Conservation (phyloP, 2,797 vertebrate genomes). For the Taenioides sp. region DNA sequence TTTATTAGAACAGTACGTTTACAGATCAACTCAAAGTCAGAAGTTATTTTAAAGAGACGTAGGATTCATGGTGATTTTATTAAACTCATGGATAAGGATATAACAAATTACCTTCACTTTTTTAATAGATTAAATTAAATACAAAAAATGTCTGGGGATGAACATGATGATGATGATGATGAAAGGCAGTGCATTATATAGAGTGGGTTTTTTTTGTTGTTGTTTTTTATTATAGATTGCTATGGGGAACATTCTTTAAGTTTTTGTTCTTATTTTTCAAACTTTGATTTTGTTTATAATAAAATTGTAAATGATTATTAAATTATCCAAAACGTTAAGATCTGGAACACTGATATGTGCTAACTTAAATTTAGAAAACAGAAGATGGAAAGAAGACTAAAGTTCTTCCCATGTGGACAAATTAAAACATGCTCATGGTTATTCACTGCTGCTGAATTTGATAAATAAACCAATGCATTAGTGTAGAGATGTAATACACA, state of each 20-base stretch:
- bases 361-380: slow-evolving; percentile 25
- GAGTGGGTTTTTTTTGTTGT: too few relatives aligned
- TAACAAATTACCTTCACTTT: not conserved
- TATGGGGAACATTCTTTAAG: too few relatives aligned
- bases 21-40: slow-evolving; percentile 42
- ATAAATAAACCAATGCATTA: slow-evolving; percentile 11
- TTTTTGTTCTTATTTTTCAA: too few relatives aligned
- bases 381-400: slow-evolving; percentile 23
- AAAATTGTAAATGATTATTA: too few relatives aligned
- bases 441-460: not conserved
- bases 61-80: not conserved
- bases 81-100: not conserved
- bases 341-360: too few relatives aligned
- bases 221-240: too few relatives aligned
- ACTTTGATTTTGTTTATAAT: too few relatives aligned
- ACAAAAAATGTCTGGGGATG: too few relatives aligned
- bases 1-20: slow-evolving; percentile 50
- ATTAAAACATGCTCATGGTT: slow-evolving; percentile 8
- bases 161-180: too few relatives aligned
- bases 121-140: too few relatives aligned
- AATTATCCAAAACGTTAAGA: too few relatives aligned
- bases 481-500: slow-evolving; percentile 8
- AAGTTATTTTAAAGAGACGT: not conserved
- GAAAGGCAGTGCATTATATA: too few relatives aligned
- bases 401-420: slow-evolving; percentile 5